A percentile compares a stretch with the other conserved stretches of the same genome.
phyloP scores from a whole-genome alignment of 2,113 vertebrate species.

The Physeter macrocephalus region DNA sequence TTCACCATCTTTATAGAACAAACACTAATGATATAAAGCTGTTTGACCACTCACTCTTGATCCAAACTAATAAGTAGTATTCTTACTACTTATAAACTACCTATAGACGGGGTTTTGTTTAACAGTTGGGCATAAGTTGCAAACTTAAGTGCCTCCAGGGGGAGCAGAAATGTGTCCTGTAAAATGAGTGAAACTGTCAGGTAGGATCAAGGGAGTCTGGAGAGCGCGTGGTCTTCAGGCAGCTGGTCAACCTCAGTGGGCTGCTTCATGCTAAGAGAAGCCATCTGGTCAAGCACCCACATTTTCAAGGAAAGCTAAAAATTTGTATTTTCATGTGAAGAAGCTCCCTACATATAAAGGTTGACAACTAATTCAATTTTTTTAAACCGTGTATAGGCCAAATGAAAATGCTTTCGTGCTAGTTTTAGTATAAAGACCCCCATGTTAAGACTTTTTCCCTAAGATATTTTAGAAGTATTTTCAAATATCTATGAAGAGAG shows the following conservation, averaged over 20 bases:
- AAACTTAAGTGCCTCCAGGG: not conserved
- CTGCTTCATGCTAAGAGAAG: not conserved
- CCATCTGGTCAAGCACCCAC: not conserved
- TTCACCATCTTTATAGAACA: not conserved
- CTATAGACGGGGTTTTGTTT: not conserved
- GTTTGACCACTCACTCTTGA: not conserved
- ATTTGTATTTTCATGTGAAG: not conserved
- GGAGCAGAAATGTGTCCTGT: not conserved
- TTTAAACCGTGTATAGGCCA: not conserved
- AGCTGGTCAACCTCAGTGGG: not conserved
- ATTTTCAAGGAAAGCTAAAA: not conserved
- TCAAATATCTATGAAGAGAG: not conserved
- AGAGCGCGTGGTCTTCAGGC: not conserved
- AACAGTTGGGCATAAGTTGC: not conserved
- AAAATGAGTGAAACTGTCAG: not conserved
- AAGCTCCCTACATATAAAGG: not conserved
- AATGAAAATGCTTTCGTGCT: not conserved
- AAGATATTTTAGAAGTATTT: not conserved
- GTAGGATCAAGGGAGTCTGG: not conserved
- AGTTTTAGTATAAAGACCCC: not conserved
- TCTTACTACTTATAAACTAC: not conserved
- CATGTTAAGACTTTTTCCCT: not conserved
- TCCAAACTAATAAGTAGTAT: not conserved
- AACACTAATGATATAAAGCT: not conserved
- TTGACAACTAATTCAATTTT: not conserved